A percentile compares a stretch with the other conserved stretches of the same genome.
Conservation (phyloP, 2,113 vertebrate species). For the Phaetusa simplex region DNA sequence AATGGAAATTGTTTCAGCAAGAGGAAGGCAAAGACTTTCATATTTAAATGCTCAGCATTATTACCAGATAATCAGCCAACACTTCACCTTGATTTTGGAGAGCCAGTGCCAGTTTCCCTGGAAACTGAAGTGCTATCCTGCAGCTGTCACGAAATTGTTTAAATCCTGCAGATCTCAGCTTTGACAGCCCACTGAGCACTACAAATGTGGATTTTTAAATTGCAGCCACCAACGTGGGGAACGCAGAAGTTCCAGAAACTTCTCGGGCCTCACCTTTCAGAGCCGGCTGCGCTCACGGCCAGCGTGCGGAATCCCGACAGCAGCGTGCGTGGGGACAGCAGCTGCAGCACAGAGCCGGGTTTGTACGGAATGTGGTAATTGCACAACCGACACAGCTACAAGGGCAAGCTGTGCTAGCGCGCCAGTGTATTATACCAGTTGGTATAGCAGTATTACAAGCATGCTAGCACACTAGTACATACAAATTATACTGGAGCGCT, state of each 20-base stretch:
- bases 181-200: background rate
- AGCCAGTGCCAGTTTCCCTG: background rate
- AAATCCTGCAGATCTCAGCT: background rate
- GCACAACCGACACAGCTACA: background rate
- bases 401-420: background rate
- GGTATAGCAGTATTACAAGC: too few relatives aligned
- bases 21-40: background rate
- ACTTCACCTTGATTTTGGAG: constrained; percentile 45
- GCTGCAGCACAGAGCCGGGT: rapidly evolving
- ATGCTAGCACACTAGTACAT: too few relatives aligned
- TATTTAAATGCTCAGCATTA: background rate
- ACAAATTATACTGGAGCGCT: background rate
- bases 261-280: background rate
- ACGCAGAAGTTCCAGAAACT: background rate
- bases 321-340: background rate
- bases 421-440: too few relatives aligned
- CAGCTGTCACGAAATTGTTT: background rate
- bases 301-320: rapidly evolving
- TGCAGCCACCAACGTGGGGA: background rate
- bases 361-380: background rate
- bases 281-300: rapidly evolving
- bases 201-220: background rate
- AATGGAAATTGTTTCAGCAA: background rate
- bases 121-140: constrained; percentile 22
- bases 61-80: constrained; percentile 7